Evolutionary conservation across 53 echinoderm and acorn worm genomes (phyloP).

Genomic region (Paelopatides confundens): DNA sequence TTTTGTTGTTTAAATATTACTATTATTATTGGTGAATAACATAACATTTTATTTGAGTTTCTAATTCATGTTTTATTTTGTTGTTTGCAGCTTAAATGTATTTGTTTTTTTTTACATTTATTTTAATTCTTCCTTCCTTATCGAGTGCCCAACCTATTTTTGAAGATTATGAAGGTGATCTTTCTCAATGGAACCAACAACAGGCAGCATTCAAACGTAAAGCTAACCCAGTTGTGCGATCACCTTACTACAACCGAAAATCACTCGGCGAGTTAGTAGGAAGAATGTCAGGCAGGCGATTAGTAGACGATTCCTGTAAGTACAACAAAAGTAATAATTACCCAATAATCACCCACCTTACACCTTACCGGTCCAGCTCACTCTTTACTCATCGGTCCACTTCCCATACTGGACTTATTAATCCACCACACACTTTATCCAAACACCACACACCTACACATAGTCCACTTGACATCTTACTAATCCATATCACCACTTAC

Average conservation of each 20-base stretch:
- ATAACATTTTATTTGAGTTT: background rate
- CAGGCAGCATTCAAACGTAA: background rate
- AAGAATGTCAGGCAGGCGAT: background rate
- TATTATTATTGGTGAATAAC: no score
- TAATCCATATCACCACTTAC: no score
- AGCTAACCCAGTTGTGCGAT: background rate
- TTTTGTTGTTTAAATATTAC: no score
- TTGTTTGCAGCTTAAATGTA: background rate
- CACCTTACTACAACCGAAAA: background rate
- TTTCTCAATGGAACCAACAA: background rate
- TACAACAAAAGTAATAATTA: no score
- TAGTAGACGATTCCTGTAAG: slow-evolving; percentile 22
- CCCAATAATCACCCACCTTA: no score
- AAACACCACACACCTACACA: no score
- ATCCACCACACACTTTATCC: no score
- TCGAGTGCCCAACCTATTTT: slow-evolving; percentile 19
- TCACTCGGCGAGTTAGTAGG: background rate
- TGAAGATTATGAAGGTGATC: background rate
- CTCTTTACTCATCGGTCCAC: no score
- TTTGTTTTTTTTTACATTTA: background rate
- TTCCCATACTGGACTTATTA: no score
- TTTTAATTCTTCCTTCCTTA: slow-evolving; percentile 24
- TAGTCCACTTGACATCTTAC: no score
- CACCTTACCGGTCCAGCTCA: no score
- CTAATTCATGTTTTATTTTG: background rate